Base-by-base conservation (phyloP, 2,797 vertebrate species). In the Premnoplex brunnescens region DNA sequence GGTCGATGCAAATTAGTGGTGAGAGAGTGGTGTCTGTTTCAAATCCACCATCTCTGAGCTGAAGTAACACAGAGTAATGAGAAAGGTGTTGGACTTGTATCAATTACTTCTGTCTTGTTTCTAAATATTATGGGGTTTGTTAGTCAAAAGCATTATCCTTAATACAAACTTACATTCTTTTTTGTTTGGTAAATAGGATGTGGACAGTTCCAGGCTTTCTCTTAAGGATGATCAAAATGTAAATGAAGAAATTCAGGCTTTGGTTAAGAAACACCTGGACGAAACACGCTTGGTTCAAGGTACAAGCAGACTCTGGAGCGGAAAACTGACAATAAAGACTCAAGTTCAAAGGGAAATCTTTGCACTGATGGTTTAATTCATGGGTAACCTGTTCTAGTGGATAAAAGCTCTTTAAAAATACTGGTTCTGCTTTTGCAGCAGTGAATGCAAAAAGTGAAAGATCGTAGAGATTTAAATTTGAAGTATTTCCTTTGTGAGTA, bases 241-340 rank as follows among this genome's bases (percentile, higher is more conserved):
- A 91, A 98, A 98, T 95, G 98, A 98, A 95, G 97, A 97, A 95
- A 98, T 98, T 83, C 98, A 98, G 77, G 98, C 98, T 89, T 89
- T 98, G 77, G 97, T 98, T 84, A 96, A 98, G 93, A 98, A 98
- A 55, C 98, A 98, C 59, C 95, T 98, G 18, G 98, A 98, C 17
- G 98, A 98, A 95, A 98, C 97, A 34, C 98, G 98, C 55, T 96
- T 98, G 85, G 96, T 98, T 66, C 97, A 98, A 98, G 98, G 98
- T 98, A 96, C 22, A n/a, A 39, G 19, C 12, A 6, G 8, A 2
- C 34, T 46, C 62, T 73, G 23, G 51, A 34, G 59, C 0, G 0
- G 55, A 66, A 88, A 75, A 39, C n/a, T 60, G 32, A 15, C n/a
- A 51, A 10, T 41, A 75, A 73, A 32, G 26, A 7, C 19, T n/a